Evolutionary conservation across 2,113 vertebrate species (phyloP).

Genomic region (Cavia porcellus): DNA sequence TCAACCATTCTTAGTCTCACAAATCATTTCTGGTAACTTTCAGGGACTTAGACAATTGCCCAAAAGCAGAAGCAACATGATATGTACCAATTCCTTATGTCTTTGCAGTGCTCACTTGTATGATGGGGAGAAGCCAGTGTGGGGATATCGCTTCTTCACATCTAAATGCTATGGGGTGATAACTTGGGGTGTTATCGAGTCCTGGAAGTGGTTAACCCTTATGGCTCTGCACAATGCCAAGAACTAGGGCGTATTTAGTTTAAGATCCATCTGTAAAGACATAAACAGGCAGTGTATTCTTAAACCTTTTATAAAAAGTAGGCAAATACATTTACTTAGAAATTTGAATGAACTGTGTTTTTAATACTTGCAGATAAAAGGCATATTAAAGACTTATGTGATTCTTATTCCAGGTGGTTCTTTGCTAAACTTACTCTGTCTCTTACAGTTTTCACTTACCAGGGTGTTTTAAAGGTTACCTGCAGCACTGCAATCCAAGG

Average conservation of each 20-base stretch:
- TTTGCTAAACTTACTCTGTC: not conserved
- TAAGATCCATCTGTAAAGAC: not conserved
- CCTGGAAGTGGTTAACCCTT: not conserved
- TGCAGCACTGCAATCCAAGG: not conserved
- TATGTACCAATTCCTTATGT: not conserved
- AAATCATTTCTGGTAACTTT: slow-evolving; percentile 48
- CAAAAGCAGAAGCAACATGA: not conserved
- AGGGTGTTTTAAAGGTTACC: not conserved
- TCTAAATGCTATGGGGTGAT: not conserved
- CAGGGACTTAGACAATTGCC: not conserved
- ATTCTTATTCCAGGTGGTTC: not conserved
- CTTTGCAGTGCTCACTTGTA: not conserved
- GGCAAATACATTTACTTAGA: not conserved
- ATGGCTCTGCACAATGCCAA: not conserved
- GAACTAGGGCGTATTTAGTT: not conserved
- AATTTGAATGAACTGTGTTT: not conserved
- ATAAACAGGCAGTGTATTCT: not conserved
- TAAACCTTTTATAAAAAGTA: slow-evolving; percentile 13
- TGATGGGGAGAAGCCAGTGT: not conserved
- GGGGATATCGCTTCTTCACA: not conserved
- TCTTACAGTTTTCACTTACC: not conserved
- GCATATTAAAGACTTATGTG: not conserved
- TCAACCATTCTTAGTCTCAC: not conserved
- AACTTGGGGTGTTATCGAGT: not conserved
- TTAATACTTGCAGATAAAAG: not conserved